These are phyloP conservation scores for Cossypha heuglini DNA, from an alignment of 2,797 vertebrate species.

Conservation along the genomic window DNA sequence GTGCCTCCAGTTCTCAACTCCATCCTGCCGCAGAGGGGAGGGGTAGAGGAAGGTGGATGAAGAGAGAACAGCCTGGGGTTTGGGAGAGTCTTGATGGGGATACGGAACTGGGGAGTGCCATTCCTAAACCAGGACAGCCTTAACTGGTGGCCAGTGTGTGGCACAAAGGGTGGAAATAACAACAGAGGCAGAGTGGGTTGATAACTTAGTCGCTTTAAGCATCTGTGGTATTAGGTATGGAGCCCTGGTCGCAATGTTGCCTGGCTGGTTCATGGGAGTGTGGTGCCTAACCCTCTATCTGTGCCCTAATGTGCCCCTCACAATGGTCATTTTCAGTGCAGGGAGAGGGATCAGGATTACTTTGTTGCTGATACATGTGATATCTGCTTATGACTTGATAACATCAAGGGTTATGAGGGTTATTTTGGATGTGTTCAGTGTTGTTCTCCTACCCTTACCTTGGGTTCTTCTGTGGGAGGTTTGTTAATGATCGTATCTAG, in stretches of 20 bases:
- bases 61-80: neutral
- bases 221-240: fast-evolving
- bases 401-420: neutral
- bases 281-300: neutral
- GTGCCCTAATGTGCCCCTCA: neutral
- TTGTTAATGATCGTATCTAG: neutral
- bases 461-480: fast-evolving
- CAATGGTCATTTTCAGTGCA: neutral
- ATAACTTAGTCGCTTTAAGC: fast-evolving
- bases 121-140: neutral
- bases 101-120: neutral
- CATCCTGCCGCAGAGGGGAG: fast-evolving
- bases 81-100: neutral
- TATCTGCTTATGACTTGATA: neutral
- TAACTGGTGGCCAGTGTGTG: neutral
- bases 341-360: no score
- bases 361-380: neutral
- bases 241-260: fast-evolving
- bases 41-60: neutral
- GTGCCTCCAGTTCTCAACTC: neutral
- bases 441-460: neutral
- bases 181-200: neutral
- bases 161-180: neutral
- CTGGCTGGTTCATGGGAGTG: neutral
- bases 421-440: neutral